A percentile compares a stretch with the other conserved stretches of the same genome.
These are phyloP conservation scores for Xanthia togata DNA, from an alignment of 2,888 invertebrate species.

Conservation along the genomic window DNA sequence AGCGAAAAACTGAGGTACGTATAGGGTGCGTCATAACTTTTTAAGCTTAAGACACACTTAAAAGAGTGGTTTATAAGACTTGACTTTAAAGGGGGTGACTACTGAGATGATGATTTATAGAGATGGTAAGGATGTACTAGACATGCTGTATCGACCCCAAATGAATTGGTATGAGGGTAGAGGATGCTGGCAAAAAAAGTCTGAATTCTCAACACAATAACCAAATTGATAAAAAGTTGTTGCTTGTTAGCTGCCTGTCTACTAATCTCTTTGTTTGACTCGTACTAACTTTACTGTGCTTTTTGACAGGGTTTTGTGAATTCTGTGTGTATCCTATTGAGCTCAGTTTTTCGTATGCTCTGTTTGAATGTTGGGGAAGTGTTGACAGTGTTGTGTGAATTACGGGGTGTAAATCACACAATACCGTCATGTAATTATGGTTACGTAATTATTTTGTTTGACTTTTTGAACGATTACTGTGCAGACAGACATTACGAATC, in stretches of 20 bases:
- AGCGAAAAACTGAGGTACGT: conserved; percentile 15
- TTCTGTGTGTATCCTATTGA: conserved; percentile 37
- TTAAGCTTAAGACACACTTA: neutral
- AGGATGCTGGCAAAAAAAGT: too few relatives aligned
- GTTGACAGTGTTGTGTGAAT: conserved; percentile 30
- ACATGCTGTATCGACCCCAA: neutral
- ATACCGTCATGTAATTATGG: too few relatives aligned
- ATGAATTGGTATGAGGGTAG: too few relatives aligned
- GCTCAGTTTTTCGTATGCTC: conserved; percentile 24
- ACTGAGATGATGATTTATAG: neutral
- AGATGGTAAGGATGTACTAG: neutral
- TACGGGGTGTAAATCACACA: too few relatives aligned
- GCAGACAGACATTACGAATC: neutral
- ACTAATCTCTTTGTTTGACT: conserved; percentile 11
- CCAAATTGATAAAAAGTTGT: neutral
- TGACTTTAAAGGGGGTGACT: neutral
- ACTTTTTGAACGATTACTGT: neutral
- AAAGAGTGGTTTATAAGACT: neutral
- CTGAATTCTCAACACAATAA: neutral
- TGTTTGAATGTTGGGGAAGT: conserved; percentile 19
- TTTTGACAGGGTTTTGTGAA: conserved; percentile 42
- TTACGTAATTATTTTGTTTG: neutral
- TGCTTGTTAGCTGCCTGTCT: neutral
- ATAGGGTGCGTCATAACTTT: conserved; percentile 11
- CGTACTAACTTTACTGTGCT: conserved; percentile 22